These are phyloP conservation scores for Aphidius colemani DNA, from an alignment of 2,888 invertebrate species.

Conservation along the genomic window DNA sequence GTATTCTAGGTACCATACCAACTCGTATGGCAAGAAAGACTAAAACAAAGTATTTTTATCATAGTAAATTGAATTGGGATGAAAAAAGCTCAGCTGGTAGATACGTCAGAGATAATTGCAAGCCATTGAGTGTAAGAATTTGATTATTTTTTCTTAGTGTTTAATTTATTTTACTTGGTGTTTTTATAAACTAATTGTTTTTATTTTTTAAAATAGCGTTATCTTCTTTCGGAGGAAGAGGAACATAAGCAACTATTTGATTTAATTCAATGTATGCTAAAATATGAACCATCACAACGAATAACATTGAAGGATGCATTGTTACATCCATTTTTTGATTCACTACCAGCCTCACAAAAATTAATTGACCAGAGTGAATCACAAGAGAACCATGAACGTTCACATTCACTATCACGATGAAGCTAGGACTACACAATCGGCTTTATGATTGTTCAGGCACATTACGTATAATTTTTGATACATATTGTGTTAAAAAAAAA, in stretches of 20 bases:
- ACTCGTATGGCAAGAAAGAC: constrained; percentile 89
- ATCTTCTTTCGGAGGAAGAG: constrained; percentile 83
- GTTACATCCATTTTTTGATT: constrained; percentile 90
- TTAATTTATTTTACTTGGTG: background rate
- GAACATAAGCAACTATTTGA: constrained; percentile 95
- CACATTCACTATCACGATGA: constrained; percentile 77
- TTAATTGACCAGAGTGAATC: constrained; percentile 67
- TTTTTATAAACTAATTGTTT: background rate
- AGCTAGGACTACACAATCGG: constrained; percentile 60
- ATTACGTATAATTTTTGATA: constrained; percentile 25
- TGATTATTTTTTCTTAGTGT: background rate
- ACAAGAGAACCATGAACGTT: constrained; percentile 67
- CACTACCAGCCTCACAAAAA: constrained; percentile 78
- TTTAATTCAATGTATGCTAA: constrained; percentile 92
- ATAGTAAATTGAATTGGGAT: constrained; percentile 97
- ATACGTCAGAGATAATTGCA: constrained; percentile 98
- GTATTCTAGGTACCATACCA: constrained; percentile 95
- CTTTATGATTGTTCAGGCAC: constrained; percentile 48
- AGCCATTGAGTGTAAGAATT: constrained; percentile 83
- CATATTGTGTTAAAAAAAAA: constrained; percentile 6
- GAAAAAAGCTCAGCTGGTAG: constrained; percentile 94
- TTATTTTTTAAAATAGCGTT: constrained; percentile 70
- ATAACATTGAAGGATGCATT: constrained; percentile 87
- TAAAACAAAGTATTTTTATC: constrained; percentile 97
- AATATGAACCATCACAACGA: constrained; percentile 92